Evolutionary conservation across 2,113 vertebrate species (phyloP).

Genomic region (Callipepla californica): DNA sequence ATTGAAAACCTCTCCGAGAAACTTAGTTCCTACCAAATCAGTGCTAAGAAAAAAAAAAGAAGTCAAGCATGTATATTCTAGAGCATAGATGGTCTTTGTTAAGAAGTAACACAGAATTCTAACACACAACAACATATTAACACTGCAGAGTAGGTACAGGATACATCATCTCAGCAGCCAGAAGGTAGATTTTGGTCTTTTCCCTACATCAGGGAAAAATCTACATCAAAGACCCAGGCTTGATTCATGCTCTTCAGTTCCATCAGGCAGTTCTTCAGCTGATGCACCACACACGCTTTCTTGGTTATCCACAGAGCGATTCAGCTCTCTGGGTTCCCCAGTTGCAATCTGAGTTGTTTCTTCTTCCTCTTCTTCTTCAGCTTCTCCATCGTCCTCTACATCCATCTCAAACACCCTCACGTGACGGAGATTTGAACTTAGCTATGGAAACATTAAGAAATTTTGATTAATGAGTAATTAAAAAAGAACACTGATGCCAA

Average conservation of each 20-base stretch:
- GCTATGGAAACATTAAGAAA: slow-evolving; percentile 73
- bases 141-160: slow-evolving; percentile 15
- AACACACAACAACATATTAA: not conserved
- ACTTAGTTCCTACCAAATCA: not conserved
- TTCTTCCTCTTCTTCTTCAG: slow-evolving; percentile 86
- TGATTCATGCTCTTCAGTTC: slow-evolving; percentile 65
- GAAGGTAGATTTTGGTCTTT: not conserved
- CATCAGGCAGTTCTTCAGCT: slow-evolving; percentile 48
- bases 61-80: not conserved
- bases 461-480: not conserved
- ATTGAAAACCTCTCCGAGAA: not conserved
- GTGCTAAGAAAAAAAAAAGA: not conserved
- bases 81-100: not conserved
- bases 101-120: not conserved
- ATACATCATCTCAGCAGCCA: not conserved
- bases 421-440: slow-evolving; percentile 94
- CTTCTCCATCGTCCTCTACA: slow-evolving; percentile 94
- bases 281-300: not conserved
- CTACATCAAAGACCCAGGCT: slow-evolving; percentile 62
- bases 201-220: not conserved
- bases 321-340: slow-evolving; percentile 69
- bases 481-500: not conserved
- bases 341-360: slow-evolving; percentile 31
- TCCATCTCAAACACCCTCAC: slow-evolving; percentile 98
- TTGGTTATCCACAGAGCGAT: slow-evolving; percentile 43